Base-by-base conservation (phyloP, 2,113 vertebrate genomes). In the Henicopernis longicauda region DNA sequence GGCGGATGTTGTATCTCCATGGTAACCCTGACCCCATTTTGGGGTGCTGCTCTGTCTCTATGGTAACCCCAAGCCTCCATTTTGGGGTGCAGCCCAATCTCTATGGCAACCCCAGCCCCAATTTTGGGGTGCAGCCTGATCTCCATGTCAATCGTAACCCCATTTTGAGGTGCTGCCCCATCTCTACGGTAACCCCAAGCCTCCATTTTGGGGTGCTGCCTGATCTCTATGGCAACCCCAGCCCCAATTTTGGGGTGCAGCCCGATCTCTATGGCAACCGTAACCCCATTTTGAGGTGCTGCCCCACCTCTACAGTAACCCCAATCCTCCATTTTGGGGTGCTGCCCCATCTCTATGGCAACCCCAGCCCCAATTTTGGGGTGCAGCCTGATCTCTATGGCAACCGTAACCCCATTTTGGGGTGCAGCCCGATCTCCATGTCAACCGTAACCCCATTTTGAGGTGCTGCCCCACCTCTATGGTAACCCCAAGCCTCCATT, bases 131-230 rank as follows among this genome's bases (percentile, higher is more conserved):
- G 38, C 27, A 31, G 20, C 38, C 16, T 34, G 2, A 1, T 73
- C 32, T 20, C 83, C n/a, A n/a, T n/a, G n/a, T n/a, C n/a, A n/a
- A n/a, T n/a, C n/a, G n/a, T n/a, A n/a, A n/a, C n/a, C n/a, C 27
- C 29, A 20, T 79, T 63, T n/a, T 18, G 36, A 44, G 67, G 38
- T 38, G 45, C 13, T 32, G 9, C 27, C 32, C 40, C 4, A 5
- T 14, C 21, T 55, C 32, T 3, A 1, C 1, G 3, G 3, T 2
- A 81, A 62, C 25, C 8, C 5, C 4, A n/a, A 6, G 5, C 14
- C 5, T 27, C 4, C 29, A 17, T 34, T 66, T 18, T 18, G 74
- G 19, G 59, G 59, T 25, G 58, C 3, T 44, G 12, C 22, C 50
- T 40, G 4, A 0, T 29, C 27, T 34, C 40, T 18, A 15, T 15